Evolutionary conservation across 1,140 invertebrate species (phyloP), one percentile per base, ranked within the genome.

Genomic region (Panagrolaimus sp.): DNA sequence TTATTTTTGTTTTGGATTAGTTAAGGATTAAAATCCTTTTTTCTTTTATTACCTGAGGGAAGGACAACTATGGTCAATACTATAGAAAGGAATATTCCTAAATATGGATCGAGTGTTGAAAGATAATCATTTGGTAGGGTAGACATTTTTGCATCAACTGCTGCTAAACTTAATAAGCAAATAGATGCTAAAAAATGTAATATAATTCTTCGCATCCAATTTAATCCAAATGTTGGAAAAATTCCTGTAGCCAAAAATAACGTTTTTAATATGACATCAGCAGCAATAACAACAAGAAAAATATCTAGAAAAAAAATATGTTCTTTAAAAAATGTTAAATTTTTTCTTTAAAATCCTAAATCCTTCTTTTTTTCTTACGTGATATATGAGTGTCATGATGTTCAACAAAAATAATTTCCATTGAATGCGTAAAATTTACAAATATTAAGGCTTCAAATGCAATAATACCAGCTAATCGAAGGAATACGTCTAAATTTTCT

Each of bases 371-470:
- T 27, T 57, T 4, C 51, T 57, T 57, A 57, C 51, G 51, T 57
- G 51, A 57, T 1, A 57, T 57, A 27, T 57, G 51, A 20, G 51
- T 57, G 51, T 57, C 51, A 57, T 57, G 51, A 27, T 57, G 51
- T 27, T 57, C 51, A 20, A 57, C 51, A 16, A 57, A 57, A 27
- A 57, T 20, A 57, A 57, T 27, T 57, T 57, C 51, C 51, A 57
- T 25, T n/a, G 20, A 20, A 27, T 57, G 51, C 9, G 51, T 57
- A 27, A 57, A 57, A 20, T 57, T 57, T 20, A 57, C 51, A 27
- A 57, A 57, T 25, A 57, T 57, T 25, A 57, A 27, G 51, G 51
- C 51, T 57, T 57, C 51, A 57, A 57, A 57, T 14, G 51, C 51
- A 27, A 57, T 57, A 27, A 57, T 27, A 20, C 51, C 51, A 11